Evolutionary conservation across 1,140 invertebrate genomes (phyloP).

Genomic region (Reticulitermes speratus): DNA sequence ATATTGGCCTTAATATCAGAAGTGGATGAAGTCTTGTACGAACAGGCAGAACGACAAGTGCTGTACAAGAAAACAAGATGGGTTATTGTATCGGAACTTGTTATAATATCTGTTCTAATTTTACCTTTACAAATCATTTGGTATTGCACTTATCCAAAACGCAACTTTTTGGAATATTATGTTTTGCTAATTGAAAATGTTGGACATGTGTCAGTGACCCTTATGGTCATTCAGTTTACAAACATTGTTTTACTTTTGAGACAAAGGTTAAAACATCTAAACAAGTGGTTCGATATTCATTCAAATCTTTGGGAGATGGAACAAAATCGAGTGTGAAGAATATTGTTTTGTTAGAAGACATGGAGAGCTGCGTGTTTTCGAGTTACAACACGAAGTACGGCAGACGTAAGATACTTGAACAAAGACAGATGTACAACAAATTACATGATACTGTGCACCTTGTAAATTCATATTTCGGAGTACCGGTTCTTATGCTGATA

Average conservation of each 20-base stretch:
- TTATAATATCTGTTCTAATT: not conserved
- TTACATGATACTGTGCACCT: not conserved
- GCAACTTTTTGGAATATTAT: not conserved
- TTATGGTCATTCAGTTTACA: not conserved
- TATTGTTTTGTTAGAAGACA: not conserved
- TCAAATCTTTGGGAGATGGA: not conserved
- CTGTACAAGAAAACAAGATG: not conserved
- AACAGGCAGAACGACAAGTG: not conserved
- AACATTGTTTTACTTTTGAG: not conserved
- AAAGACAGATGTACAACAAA: not conserved
- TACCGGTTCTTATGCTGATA: not conserved
- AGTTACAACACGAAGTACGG: not conserved
- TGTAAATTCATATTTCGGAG: not conserved
- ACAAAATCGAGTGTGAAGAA: not conserved
- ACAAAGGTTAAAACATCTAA: not conserved
- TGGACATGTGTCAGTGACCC: not conserved
- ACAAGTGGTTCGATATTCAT: not conserved
- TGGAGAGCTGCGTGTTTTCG: not conserved
- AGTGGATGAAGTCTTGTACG: not conserved
- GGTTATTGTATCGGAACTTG: not conserved
- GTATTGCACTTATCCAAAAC: not conserved
- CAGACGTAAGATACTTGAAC: not conserved
- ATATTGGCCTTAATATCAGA: not conserved
- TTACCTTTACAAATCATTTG: not conserved
- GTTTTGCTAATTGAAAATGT: not conserved